Base-by-base conservation (phyloP, 2,797 vertebrate species). In the Columba guinea region DNA sequence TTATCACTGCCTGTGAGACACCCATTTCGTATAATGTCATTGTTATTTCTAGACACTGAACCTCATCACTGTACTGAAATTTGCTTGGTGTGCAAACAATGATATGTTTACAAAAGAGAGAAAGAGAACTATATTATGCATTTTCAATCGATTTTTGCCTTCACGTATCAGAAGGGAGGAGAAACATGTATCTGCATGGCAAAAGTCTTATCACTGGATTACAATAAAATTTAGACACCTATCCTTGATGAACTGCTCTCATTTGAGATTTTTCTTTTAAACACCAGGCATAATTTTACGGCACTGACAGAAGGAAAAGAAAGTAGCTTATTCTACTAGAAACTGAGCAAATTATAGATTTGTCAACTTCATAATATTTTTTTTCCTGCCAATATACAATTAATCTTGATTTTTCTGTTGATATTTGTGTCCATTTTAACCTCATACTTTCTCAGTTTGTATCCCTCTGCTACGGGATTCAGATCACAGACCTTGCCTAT, bases 151-250 rank as follows among this genome's bases (percentile, higher is more conserved):
- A 4, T 26, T 74, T 85, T 70, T 67, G n/a, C 13, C 5, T 65
- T 59, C 1, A 0, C 11, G 1, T 70, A 12, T 10, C n/a, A 11
- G 13, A 7, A 32, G 2, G 4, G 30, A 89, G 27, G 2, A 6
- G 37, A 82, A 44, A 59, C 7, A 23, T 5, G 4, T n/a, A n/a
- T 46, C 8, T 84, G 11, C 22, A n/a, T 10, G 13, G 12, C 16
- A 53, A 28, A 82, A 32, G 3, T 44, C 67, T 76, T 48, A 32
- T 64, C 28, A 17, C 13, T 39, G 17, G 10, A 69, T 80, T 69
- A 35, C 56, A 56, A 13, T 27, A 28, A 67, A 89, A 75, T 88
- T 60, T 60, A 22, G 70, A 49, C 14, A 5, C 39, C 18, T 46
- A 5, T 63, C 5, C 5, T 68, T 53, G 35, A 51, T 22, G 6